phyloP scores from a whole-genome alignment of 2,113 vertebrate genomes.

The Brachypteracias leptosomus region DNA sequence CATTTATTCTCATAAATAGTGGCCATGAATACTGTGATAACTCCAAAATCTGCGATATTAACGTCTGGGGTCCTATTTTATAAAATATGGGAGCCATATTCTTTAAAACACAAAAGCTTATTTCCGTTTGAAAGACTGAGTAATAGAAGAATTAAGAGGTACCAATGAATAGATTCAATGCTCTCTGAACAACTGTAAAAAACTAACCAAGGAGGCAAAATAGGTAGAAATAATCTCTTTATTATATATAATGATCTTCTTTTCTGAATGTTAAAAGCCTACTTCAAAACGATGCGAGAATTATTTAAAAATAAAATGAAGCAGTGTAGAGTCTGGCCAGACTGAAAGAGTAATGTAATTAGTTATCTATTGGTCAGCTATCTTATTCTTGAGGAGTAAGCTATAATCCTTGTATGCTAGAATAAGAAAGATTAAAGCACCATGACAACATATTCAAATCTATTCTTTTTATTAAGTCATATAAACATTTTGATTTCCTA shows the following conservation, averaged over 20 bases:
- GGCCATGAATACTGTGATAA: background rate
- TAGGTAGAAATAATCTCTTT: background rate
- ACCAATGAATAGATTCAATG: background rate
- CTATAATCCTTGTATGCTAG: background rate
- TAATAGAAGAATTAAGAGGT: background rate
- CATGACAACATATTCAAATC: background rate
- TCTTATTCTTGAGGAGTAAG: background rate
- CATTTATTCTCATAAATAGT: background rate
- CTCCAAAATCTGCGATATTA: background rate
- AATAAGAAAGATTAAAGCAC: background rate
- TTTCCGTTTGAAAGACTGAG: background rate
- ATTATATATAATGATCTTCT: background rate
- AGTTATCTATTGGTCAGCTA: background rate
- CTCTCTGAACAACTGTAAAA: background rate
- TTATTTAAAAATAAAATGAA: background rate
- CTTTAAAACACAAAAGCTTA: background rate
- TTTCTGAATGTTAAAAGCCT: background rate
- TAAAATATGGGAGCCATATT: background rate
- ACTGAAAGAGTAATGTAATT: background rate
- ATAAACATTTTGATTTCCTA: constrained; percentile 56
- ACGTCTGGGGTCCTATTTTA: background rate
- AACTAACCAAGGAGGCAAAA: background rate
- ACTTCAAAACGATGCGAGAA: background rate
- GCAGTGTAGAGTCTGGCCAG: background rate
- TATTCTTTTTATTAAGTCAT: background rate